Conservation (phyloP, 2,797 vertebrate genomes). For the Mormyrus hasselquistii region DNA sequence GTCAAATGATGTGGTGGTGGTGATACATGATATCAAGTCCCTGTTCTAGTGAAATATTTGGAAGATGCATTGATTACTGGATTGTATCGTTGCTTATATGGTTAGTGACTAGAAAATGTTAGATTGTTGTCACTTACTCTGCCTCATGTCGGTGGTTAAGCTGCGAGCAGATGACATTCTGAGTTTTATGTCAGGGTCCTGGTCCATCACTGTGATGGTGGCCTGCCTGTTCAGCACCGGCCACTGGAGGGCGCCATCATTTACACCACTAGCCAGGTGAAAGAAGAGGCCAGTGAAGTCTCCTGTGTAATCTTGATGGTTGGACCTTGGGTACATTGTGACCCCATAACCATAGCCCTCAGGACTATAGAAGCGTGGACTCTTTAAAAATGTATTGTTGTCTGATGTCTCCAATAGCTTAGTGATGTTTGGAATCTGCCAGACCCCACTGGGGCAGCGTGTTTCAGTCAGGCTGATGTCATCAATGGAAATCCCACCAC, state of each 20-base stretch:
- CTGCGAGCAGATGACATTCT: slow-evolving; percentile 79
- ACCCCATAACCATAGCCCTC: slow-evolving; percentile 79
- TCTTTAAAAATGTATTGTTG: slow-evolving; percentile 38
- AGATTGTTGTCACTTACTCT: slow-evolving; percentile 34
- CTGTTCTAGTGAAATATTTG: not conserved
- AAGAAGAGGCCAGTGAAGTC: slow-evolving; percentile 62
- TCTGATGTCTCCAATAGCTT: slow-evolving; percentile 48
- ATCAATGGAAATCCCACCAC: slow-evolving; percentile 73
- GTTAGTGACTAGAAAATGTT: not conserved
- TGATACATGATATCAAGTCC: not conserved
- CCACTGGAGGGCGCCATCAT: slow-evolving; percentile 78
- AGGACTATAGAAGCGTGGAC: slow-evolving; percentile 76
- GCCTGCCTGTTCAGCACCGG: slow-evolving; percentile 75
- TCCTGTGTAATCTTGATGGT: slow-evolving; percentile 51
- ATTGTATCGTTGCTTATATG: not conserved
- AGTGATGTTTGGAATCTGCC: slow-evolving; percentile 73
- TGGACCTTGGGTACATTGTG: slow-evolving; percentile 52
- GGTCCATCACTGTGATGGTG: slow-evolving; percentile 75
- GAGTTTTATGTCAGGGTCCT: slow-evolving; percentile 66
- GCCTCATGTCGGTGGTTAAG: slow-evolving; percentile 64
- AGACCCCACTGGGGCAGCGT: slow-evolving; percentile 70
- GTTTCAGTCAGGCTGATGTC: slow-evolving; percentile 77
- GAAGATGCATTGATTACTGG: not conserved
- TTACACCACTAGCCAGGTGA: slow-evolving; percentile 75
- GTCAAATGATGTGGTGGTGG: not conserved